phyloP scores from a whole-genome alignment of 2,797 vertebrate species.

The Pelochelys cantorii region DNA sequence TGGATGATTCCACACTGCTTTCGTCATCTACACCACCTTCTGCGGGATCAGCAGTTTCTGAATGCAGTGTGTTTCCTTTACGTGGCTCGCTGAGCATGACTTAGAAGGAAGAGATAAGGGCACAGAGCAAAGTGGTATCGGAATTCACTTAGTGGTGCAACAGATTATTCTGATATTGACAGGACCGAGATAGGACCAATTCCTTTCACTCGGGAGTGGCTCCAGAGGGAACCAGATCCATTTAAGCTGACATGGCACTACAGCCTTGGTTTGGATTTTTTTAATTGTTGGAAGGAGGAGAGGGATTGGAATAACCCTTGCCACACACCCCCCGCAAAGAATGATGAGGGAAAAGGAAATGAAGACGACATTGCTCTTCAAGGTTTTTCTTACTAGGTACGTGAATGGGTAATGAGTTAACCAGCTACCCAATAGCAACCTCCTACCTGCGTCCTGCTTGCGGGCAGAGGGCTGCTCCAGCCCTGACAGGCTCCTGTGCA shows the following conservation, averaged over 20 bases:
- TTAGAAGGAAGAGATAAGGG: background rate
- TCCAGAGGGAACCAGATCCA: background rate
- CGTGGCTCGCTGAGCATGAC: background rate
- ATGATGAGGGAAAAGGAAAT: constrained; percentile 21
- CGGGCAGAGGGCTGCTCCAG: too few species aligned
- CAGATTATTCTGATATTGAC: background rate
- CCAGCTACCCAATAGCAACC: too few species aligned
- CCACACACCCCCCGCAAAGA: background rate
- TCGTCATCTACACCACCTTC: background rate
- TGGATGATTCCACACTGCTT: background rate
- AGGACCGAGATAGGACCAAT: background rate
- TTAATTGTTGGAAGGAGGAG: background rate
- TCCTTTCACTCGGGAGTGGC: background rate
- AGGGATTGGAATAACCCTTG: background rate
- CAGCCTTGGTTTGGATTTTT: background rate
- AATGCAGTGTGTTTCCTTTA: background rate
- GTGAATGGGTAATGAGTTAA: too few species aligned
- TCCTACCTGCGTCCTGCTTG: too few species aligned
- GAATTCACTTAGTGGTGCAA: background rate
- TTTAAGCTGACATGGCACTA: background rate
- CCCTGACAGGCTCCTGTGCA: too few species aligned
- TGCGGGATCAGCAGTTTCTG: background rate
- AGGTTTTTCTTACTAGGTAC: too few species aligned
- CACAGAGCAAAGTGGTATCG: background rate
- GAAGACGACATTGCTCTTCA: fast-evolving